Evolutionary conservation across 2,113 vertebrate species (phyloP), one percentile per base, ranked within the genome.

Genomic region (Eolophus roseicapilla): DNA sequence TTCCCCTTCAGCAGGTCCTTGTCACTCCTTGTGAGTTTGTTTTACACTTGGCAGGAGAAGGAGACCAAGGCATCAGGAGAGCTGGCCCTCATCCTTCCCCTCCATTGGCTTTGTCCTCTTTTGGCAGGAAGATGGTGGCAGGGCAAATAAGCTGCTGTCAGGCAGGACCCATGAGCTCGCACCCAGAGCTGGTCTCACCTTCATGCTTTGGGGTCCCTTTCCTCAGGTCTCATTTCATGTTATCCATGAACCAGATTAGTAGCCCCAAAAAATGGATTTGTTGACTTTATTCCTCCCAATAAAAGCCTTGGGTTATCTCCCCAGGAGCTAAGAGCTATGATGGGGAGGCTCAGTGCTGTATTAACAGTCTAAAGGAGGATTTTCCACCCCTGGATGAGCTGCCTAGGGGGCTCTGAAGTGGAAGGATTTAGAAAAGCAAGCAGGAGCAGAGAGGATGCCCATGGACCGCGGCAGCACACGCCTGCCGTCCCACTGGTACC

Each of bases 381-480:
- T 86, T 69, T 69, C 19, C 44, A 65, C 10, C 39, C 68, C 35
- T 35, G 28, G 76, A 68, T 12, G 4, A 6, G 5, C 31, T 75
- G 31, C 39, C 37, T 7, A 39, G 24, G 27, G 19, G 3, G 3
- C 6, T 71, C 70, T 49, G 80, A 12, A 53, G 29, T 23, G 39
- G 52, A 29, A 83, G 44, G 43, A 10, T 31, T 41, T n/a, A 46
- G 73, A 31, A 55, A 60, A 62, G 35, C 15, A 37, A 43, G 43
- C 37, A n/a, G 62, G 57, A 85, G 18, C 23, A 49, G 67, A 29
- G 49, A 16, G 60, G 39, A 6, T 62, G 71, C 50, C 50, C 1
- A 1, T 41, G 46, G n/a, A 67, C 28, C 1, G 0, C 15, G 28
- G 44, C 11, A n/a, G 59, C 47, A 43, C 41, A 10, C 0, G 0